Conservation (phyloP, 2,797 vertebrate species). For the Rhinichthys osculus region DNA sequence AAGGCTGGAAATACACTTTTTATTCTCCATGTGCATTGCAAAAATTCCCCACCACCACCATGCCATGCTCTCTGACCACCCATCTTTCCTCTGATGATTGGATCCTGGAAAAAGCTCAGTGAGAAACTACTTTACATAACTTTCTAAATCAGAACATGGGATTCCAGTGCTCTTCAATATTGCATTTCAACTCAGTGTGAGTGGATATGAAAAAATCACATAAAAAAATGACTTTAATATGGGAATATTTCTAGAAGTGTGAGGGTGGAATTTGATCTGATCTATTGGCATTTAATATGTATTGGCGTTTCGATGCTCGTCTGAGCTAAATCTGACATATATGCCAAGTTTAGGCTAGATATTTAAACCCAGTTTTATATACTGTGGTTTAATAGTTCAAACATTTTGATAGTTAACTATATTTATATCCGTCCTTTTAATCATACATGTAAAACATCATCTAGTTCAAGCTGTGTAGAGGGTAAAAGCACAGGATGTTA, state of each 20-base stretch:
- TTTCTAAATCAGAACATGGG: constrained; percentile 55
- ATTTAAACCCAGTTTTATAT: background rate
- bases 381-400: background rate
- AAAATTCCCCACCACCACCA: background rate
- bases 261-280: constrained; percentile 32
- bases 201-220: constrained; percentile 56
- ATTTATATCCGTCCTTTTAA: constrained; percentile 10
- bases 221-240: constrained; percentile 63
- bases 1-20: constrained; percentile 49
- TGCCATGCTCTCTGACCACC: constrained; percentile 28
- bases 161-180: constrained; percentile 60
- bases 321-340: background rate
- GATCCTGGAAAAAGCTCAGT: constrained; percentile 58
- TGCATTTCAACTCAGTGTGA: constrained; percentile 48
- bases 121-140: constrained; percentile 57
- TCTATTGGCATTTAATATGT: constrained; percentile 27
- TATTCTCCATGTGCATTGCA: constrained; percentile 27
- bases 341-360: background rate
- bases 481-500: constrained; percentile 43
- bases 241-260: constrained; percentile 49
- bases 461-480: constrained; percentile 29
- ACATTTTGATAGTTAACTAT: constrained; percentile 15
- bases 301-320: constrained; percentile 16
- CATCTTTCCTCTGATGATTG: constrained; percentile 55
- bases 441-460: constrained; percentile 20